Conservation (phyloP, 2,113 vertebrate genomes). For the Erpornis zantholeuca region DNA sequence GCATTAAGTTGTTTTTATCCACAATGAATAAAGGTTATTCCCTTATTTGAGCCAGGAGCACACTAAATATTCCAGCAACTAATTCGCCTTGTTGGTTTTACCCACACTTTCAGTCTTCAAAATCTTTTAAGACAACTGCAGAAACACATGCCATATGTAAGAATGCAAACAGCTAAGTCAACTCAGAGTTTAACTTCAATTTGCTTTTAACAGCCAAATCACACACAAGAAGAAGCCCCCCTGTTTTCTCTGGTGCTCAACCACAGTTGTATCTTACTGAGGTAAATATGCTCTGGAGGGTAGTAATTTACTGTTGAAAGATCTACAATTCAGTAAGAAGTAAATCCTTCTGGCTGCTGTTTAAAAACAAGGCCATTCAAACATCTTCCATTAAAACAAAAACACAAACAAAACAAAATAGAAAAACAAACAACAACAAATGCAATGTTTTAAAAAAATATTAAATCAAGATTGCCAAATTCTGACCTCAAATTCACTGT, state of each 20-base stretch:
- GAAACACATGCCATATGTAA: rapidly evolving
- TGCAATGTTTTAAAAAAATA: neutral
- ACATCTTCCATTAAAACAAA: neutral
- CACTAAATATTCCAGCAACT: neutral
- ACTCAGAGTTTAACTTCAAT: neutral
- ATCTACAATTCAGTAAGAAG: neutral
- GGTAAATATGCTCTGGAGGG: neutral
- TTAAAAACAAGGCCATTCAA: neutral
- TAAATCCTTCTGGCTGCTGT: neutral
- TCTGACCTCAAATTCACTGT: neutral
- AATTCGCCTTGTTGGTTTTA: neutral
- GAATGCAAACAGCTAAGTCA: neutral
- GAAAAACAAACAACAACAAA: neutral
- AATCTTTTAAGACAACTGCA: neutral
- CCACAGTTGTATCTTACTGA: neutral
- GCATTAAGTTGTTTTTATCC: neutral
- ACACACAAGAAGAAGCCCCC: neutral
- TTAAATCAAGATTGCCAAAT: neutral
- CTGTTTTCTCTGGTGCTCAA: neutral
- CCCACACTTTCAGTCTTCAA: neutral
- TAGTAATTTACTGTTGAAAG: neutral
- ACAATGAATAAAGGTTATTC: neutral
- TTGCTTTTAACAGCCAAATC: neutral
- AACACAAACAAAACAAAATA: too few species aligned
- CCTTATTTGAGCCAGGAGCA: neutral